Base-by-base conservation (phyloP, 2,888 invertebrate species). In the Leistus spinibarbis region DNA sequence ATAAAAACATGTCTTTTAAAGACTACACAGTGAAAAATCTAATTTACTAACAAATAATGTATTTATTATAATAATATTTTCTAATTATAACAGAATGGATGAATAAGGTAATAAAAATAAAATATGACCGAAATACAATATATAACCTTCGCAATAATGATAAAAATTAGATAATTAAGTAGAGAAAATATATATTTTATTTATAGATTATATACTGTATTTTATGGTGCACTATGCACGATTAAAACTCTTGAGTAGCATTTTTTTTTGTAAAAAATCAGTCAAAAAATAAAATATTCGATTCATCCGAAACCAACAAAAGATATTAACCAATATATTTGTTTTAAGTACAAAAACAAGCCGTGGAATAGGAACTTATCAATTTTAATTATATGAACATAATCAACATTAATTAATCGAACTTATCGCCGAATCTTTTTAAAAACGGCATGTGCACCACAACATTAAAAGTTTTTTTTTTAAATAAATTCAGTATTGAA, bases 1-100 rank as follows among this genome's bases (percentile, higher is more conserved):
- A 66, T 40, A 60, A 62, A 65, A 67, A 66, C 66, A 73, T 54
- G 65, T 73, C 73, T 73, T 73, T 73, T 73, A 73, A 73, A 73
- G 73, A 73, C 73, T 73, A 73, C 73, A 40, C 56, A 70, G 62
- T 63, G 63, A n/a, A 70, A 62, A 62, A 63, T 70, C 70, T 62
- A 53, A 40, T 63, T 60, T 60, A 24, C 23, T 68, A 53, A 63
- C 53, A 19, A 63, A 68, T 40, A n/a, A n/a, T n/a, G n/a, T n/a
- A n/a, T n/a, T n/a, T n/a, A n/a, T n/a, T n/a, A n/a, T n/a, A n/a
- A n/a, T n/a, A 53, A 53, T 53, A 53, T 53, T n/a, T 53, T 9
- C n/a, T 53, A n/a, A n/a, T n/a, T n/a, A n/a, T 54, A 54, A 65
- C 72, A 72, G 54, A 24, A 54, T 54, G 60, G 40, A 63, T 40